A percentile compares a stretch with the other conserved stretches of the same genome.
Evolutionary conservation across 2,888 invertebrate species (phyloP).

Genomic region (Arenicola marina): DNA sequence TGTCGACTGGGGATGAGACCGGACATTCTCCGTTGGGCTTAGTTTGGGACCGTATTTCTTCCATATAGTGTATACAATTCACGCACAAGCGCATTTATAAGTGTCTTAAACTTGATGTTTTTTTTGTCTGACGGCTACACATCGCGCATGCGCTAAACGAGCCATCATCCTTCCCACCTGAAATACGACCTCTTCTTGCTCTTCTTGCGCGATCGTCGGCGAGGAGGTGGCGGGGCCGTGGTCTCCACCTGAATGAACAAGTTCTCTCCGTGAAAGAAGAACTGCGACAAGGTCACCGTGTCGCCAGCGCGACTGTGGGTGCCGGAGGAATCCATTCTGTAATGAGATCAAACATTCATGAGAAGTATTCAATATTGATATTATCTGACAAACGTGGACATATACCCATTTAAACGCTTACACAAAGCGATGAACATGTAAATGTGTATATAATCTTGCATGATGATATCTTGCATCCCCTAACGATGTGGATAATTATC

Average conservation of each 20-base stretch:
- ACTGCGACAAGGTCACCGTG: slow-evolving; percentile 65
- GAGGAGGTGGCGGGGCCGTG: slow-evolving; percentile 65
- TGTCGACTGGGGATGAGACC: too few species aligned
- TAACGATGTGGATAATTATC: neutral
- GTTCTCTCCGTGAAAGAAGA: slow-evolving; percentile 67
- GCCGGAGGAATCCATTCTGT: slow-evolving; percentile 32
- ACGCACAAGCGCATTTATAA: too few species aligned
- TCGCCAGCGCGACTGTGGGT: slow-evolving; percentile 48
- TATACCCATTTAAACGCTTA: neutral
- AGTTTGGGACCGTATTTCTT: too few species aligned
- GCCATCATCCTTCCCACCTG: neutral
- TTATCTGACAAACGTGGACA: neutral
- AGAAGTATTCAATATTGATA: neutral
- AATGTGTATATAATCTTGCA: neutral
- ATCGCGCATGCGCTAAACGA: neutral
- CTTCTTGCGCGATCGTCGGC: slow-evolving; percentile 30
- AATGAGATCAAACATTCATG: neutral
- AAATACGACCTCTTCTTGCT: neutral
- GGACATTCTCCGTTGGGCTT: too few species aligned
- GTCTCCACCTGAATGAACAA: slow-evolving; percentile 70
- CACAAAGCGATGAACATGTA: neutral
- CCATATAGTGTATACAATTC: too few species aligned
- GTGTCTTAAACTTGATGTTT: too few species aligned
- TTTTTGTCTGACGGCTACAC: too few species aligned
- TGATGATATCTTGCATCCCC: neutral